Evolutionary conservation across 2,113 vertebrate genomes (phyloP), one percentile per base, ranked within the genome.

Genomic region (Hippolais icterina): DNA sequence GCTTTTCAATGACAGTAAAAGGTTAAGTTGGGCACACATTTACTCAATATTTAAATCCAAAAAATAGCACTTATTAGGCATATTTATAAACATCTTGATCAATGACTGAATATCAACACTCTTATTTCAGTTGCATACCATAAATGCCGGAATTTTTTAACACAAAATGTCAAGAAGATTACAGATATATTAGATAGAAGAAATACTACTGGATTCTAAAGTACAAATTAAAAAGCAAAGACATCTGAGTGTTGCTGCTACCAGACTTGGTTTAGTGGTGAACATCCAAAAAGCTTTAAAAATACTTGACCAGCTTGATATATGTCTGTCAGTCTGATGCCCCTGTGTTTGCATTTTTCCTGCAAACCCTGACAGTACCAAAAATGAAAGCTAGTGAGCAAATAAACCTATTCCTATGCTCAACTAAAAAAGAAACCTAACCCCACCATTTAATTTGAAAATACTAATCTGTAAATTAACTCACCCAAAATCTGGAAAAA

Each of bases 1-100:
- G 4, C 97, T 97, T 98, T 98, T 96, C 97, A 97, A 97, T 97
- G 97, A 98, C 97, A 97, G 86, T 90, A 97, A 90, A 98, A 98
- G 96, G 97, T 97, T 97, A 98, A 95, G 89, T 76, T 96, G 92
- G 85, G 87, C 94, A 87, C 78, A 83, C 84, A 90, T 94, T 97
- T 94, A 86, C 63, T 90, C 77, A 94, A 52, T 63, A 94, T 91
- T 88, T 94, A 91, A 87, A 89, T 77, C 4, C 6, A 52, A 46
- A 71, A 89, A 74, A 15, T 15, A 78, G 12, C 46, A 63, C 37
- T 6, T 79, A 71, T n/a, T 84, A 60, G 80, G 75, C 9, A 44
- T 75, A 84, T 68, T 94, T 93, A 87, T 83, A 96, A 83, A 77
- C 22, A 18, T 63, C 47, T 65, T 1, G 5, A 28, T 63, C 3